Conservation (phyloP, 2,888 invertebrate genomes). For the Ectobius pallidus region DNA sequence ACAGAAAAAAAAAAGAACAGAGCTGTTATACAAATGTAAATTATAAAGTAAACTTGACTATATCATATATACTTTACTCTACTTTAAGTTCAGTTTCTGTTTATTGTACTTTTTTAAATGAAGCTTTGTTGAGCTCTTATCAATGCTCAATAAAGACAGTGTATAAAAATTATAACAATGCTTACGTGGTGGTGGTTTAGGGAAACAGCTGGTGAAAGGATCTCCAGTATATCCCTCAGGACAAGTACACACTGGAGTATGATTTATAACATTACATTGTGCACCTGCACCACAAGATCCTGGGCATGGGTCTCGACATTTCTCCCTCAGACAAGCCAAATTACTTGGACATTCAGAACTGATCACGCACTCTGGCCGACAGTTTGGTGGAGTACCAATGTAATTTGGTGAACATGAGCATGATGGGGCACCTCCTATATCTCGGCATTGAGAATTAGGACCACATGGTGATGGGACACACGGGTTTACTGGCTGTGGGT, state of each 20-base stretch:
- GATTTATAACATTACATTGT: conserved; percentile 74
- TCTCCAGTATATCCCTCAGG: conserved; percentile 74
- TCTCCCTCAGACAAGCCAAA: conserved; percentile 73
- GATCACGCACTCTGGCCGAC: conserved; percentile 74
- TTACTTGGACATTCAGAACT: conserved; percentile 76
- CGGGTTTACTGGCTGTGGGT: conserved; percentile 53
- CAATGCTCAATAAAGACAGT: too few species aligned
- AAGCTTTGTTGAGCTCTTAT: too few species aligned
- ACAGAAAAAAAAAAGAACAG: too few species aligned
- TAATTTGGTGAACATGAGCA: conserved; percentile 53
- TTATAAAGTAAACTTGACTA: too few species aligned
- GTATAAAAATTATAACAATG: too few species aligned
- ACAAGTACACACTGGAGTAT: conserved; percentile 79
- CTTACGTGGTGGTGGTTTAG: conserved; percentile 64
- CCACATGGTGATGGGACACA: conserved; percentile 72
- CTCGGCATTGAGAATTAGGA: conserved; percentile 67
- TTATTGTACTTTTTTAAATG: too few species aligned
- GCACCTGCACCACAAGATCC: conserved; percentile 77
- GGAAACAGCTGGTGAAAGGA: conserved; percentile 72
- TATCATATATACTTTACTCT: too few species aligned
- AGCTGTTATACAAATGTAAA: too few species aligned
- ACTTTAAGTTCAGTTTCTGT: too few species aligned
- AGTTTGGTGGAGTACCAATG: conserved; percentile 59
- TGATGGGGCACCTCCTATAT: conserved; percentile 46
- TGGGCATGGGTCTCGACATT: conserved; percentile 77